A percentile compares a stretch with the other conserved stretches of the same genome.
These are phyloP conservation scores for Ophraella communa DNA, from an alignment of 2,888 invertebrate genomes.

Conservation along the genomic window DNA sequence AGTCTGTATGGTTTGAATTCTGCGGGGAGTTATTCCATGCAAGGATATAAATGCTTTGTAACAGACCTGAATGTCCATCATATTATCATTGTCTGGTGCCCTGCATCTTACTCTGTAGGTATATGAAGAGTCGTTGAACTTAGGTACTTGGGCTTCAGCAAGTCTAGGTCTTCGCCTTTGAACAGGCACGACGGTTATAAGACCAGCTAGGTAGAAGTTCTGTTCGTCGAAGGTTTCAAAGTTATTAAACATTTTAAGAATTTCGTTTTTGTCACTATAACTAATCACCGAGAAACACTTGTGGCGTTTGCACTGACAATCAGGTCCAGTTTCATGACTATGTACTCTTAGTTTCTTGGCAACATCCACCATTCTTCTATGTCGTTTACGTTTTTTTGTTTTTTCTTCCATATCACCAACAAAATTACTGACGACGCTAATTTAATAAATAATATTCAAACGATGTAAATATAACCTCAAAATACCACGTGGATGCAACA, in stretches of 20 bases:
- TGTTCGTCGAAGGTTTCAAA: conserved; percentile 20
- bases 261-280: not conserved
- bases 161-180: conserved; percentile 8
- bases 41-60: conserved; percentile 30
- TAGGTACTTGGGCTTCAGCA: not conserved
- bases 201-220: conserved; percentile 19
- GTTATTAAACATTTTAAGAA: conserved; percentile 18
- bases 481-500: too few relatives aligned
- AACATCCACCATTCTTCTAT: conserved; percentile 17
- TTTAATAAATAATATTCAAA: too few relatives aligned
- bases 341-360: conserved; percentile 15
- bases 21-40: conserved; percentile 27
- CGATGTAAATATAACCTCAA: too few relatives aligned
- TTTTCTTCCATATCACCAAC: not conserved
- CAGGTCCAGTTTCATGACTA: conserved; percentile 13
- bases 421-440: too few relatives aligned
- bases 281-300: conserved; percentile 25
- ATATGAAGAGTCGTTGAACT: conserved; percentile 21
- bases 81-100: conserved; percentile 14
- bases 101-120: conserved; percentile 16
- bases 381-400: conserved; percentile 1
- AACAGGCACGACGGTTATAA: conserved; percentile 23
- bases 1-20: conserved; percentile 22
- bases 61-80: conserved; percentile 29
- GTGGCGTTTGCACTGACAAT: conserved; percentile 22